These are phyloP conservation scores for Babylonia areolata DNA, from an alignment of 1,140 invertebrate genomes.

Conservation along the genomic window DNA sequence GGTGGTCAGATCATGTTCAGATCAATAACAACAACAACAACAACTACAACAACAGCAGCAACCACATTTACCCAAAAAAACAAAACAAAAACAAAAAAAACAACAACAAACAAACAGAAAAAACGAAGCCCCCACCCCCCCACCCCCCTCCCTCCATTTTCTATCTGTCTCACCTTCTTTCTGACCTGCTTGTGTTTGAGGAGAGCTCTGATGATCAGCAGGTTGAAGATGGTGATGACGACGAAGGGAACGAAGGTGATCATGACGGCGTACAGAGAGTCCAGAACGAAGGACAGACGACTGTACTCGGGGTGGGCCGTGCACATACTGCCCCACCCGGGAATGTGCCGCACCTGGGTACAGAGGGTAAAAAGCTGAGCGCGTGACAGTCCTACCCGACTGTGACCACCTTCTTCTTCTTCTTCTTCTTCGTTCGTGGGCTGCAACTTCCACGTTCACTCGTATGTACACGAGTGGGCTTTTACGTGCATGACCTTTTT, in stretches of 20 bases:
- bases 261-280: conserved; percentile 62
- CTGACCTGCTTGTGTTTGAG: conserved; percentile 39
- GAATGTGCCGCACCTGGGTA: conserved; percentile 15
- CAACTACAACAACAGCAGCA: background rate
- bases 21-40: background rate
- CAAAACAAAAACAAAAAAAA: too few species aligned
- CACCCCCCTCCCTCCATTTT: background rate
- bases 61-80: background rate
- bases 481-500: too few species aligned
- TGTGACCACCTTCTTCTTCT: too few species aligned
- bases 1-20: too few species aligned
- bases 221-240: conserved; percentile 64
- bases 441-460: too few species aligned
- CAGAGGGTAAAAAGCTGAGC: too few species aligned
- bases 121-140: background rate
- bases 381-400: too few species aligned
- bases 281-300: conserved; percentile 64
- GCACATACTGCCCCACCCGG: conserved; percentile 39
- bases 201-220: conserved; percentile 60
- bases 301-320: conserved; percentile 52
- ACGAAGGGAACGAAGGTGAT: conserved; percentile 68
- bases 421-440: too few species aligned
- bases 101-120: too few species aligned
- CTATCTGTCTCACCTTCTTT: background rate
- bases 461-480: too few species aligned